These are phyloP conservation scores for Pseudochirops cupreus DNA, from an alignment of 2,797 vertebrate species.

Conservation along the genomic window DNA sequence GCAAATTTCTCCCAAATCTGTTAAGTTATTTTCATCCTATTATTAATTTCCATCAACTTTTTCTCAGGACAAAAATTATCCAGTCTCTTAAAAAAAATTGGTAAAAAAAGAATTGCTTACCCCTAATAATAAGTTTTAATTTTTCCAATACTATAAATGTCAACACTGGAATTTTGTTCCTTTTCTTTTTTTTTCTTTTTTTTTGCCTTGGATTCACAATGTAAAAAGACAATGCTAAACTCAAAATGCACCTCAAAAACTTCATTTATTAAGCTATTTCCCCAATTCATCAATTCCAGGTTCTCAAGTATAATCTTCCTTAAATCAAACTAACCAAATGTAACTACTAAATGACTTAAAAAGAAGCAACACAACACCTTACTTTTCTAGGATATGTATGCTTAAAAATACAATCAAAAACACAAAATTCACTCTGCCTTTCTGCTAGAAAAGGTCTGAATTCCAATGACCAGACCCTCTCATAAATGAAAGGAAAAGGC, in stretches of 20 bases:
- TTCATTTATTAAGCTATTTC: neutral
- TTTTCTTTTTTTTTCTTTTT: neutral
- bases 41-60: neutral
- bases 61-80: neutral
- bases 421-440: constrained; percentile 15
- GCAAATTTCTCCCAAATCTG: neutral
- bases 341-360: neutral
- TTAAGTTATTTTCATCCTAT: neutral
- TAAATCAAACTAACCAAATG: neutral
- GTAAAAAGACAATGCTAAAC: neutral
- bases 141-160: neutral
- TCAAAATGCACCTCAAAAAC: neutral
- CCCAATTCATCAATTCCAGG: neutral
- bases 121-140: neutral
- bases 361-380: neutral
- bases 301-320: neutral
- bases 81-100: neutral
- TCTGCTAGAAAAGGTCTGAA: neutral
- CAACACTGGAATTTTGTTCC: neutral
- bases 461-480: constrained; percentile 4
- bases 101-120: neutral
- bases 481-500: constrained; percentile 14
- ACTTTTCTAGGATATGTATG: neutral
- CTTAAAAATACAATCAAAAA: neutral
- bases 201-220: neutral